Evolutionary conservation across 2,797 vertebrate species (phyloP).

Genomic region (Graptemys geographica): DNA sequence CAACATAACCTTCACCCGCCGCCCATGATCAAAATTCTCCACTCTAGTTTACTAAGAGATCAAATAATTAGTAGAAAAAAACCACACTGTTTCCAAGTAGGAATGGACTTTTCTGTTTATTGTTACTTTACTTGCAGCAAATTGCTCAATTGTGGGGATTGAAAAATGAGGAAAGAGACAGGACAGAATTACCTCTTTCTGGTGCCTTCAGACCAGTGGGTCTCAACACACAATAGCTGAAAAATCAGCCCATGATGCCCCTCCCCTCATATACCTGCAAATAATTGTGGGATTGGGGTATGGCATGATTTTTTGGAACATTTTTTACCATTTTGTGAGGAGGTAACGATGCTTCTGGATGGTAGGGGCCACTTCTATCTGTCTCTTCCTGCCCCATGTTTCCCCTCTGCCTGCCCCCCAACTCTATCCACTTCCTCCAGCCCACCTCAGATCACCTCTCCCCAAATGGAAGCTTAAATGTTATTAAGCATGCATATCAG

Average conservation of each 20-base stretch:
- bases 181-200: not conserved
- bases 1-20: no score
- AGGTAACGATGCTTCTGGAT: not conserved
- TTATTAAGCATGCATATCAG: not conserved
- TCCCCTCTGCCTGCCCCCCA: not conserved
- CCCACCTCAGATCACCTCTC: not conserved
- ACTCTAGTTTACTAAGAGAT: not conserved
- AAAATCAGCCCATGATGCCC: not conserved
- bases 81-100: not conserved
- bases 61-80: not conserved
- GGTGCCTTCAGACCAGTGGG: not conserved
- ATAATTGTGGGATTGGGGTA: not conserved
- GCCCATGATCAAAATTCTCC: not conserved
- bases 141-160: not conserved
- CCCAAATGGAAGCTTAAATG: not conserved
- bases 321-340: not conserved
- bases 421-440: not conserved
- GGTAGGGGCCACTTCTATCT: not conserved
- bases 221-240: not conserved
- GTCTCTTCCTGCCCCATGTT: not conserved
- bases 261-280: not conserved
- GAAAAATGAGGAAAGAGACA: not conserved
- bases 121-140: accelerated
- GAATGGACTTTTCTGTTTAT: not conserved
- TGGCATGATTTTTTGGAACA: not conserved